Evolutionary conservation across 2,797 vertebrate species (phyloP), one percentile per base, ranked within the genome.

Genomic region (Hozukius guyotensis): DNA sequence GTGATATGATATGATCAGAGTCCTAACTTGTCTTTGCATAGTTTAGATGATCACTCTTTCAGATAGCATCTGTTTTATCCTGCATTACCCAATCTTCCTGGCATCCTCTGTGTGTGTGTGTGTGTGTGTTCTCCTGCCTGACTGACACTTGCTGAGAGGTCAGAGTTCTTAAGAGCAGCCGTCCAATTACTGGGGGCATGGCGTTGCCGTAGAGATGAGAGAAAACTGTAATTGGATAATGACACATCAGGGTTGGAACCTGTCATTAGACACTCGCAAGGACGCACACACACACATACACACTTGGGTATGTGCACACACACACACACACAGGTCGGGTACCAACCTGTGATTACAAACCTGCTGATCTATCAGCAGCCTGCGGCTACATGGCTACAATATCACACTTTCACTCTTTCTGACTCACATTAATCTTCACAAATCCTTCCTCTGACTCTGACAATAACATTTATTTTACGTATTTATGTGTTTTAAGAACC

Each of bases 151-250:
- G 77, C 74, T 72, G 74, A 94, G 87, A 90, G 94, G 94, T 94
- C 94, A 93, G 84, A 82, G 88, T 86, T 91, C 93, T 90, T 88
- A 72, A 89, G 88, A 92, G 84, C 85, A 88, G 80, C 88, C 85
- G 70, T 88, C 88, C 91, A 92, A 93, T 93, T 91, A 91, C 66
- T 63, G 76, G 84, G 89, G 68, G 85, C 87, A 88, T 80, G 80
- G 87, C 79, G 93, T 92, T 93, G 87, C 90, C 82, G 80, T 87
- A 87, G 91, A 94, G 89, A 94, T 93, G 92, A 93, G 84, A 94
- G 93, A 93, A 93, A 90, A 88, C 92, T 84, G 91, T 93, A 95
- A 95, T 95, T 93, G 93, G 93, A 94, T 95, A 93, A 95, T 94
- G 88, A 93, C 91, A 93, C 87, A 82, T 92, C 78, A 77, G 90